phyloP scores from a whole-genome alignment of 2,113 vertebrate species.

The Sclerurus mexicanus region DNA sequence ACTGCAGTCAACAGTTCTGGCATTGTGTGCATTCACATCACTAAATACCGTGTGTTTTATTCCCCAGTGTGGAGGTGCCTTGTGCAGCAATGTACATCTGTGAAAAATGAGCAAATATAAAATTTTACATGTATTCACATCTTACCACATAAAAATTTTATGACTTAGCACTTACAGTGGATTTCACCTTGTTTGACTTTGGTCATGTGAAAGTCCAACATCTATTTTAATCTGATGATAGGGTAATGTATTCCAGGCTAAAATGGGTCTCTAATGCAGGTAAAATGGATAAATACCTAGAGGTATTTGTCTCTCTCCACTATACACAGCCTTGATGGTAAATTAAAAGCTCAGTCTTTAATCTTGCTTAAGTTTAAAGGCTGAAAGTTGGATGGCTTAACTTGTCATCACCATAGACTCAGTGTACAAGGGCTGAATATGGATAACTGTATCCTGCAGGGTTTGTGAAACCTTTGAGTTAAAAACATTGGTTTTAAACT shows the following conservation, averaged over 20 bases:
- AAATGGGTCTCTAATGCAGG: not conserved
- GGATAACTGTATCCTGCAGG: not conserved
- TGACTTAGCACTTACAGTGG: not conserved
- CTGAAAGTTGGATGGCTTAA: not conserved
- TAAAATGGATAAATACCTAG: not conserved
- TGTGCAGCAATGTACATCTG: not conserved
- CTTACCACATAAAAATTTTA: constrained; percentile 6
- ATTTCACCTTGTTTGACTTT: constrained; percentile 33
- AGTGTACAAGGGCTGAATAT: not conserved
- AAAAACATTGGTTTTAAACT: not conserved
- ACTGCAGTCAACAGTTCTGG: not conserved
- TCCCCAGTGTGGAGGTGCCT: rapidly evolving
- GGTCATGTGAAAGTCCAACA: not conserved
- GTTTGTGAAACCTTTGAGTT: not conserved
- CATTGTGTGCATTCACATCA: not conserved
- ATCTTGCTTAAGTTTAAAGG: not conserved
- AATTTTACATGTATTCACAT: not conserved
- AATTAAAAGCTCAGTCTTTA: not conserved
- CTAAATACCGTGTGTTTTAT: not conserved
- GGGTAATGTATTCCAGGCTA: not conserved
- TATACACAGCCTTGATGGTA: not conserved
- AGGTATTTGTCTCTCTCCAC: not conserved
- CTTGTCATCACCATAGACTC: not conserved
- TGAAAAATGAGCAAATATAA: not conserved
- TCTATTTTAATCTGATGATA: not conserved